phyloP scores from a whole-genome alignment of 2,797 vertebrate genomes.

The Hippoglossus hippoglossus region DNA sequence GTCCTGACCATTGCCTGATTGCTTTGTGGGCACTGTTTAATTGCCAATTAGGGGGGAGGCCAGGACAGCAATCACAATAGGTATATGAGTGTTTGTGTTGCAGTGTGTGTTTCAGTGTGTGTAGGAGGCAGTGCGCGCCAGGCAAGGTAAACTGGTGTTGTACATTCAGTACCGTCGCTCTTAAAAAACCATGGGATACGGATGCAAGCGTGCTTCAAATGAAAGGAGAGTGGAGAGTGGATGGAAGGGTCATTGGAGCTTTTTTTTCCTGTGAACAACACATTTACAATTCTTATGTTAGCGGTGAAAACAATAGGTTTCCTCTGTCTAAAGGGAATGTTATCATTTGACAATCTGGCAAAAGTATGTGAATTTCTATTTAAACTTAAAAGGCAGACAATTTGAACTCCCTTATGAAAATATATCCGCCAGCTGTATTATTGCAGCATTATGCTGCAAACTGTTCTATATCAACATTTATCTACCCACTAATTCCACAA shows the following conservation, averaged over 20 bases:
- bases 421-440: background rate
- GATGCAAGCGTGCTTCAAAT: background rate
- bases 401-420: slow-evolving; percentile 5
- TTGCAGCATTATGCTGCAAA: background rate
- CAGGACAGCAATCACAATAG: slow-evolving; percentile 77
- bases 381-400: background rate
- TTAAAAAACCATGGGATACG: background rate
- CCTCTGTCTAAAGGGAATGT: slow-evolving; percentile 2
- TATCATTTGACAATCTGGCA: background rate
- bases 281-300: slow-evolving; percentile 20
- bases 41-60: slow-evolving; percentile 82
- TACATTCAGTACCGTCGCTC: too few species aligned
- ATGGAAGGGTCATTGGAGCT: slow-evolving; percentile 2
- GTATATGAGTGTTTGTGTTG: slow-evolving; percentile 44
- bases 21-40: slow-evolving; percentile 83
- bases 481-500: too few species aligned
- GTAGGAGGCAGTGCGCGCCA: background rate
- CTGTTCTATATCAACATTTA: background rate
- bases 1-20: slow-evolving; percentile 78
- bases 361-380: background rate
- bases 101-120: slow-evolving; percentile 4
- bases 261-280: slow-evolving; percentile 1
- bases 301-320: slow-evolving; percentile 2
- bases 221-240: background rate
- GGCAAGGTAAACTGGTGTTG: slow-evolving; percentile 25